phyloP scores from a whole-genome alignment of 2,888 invertebrate species.

The Limenitis camilla region DNA sequence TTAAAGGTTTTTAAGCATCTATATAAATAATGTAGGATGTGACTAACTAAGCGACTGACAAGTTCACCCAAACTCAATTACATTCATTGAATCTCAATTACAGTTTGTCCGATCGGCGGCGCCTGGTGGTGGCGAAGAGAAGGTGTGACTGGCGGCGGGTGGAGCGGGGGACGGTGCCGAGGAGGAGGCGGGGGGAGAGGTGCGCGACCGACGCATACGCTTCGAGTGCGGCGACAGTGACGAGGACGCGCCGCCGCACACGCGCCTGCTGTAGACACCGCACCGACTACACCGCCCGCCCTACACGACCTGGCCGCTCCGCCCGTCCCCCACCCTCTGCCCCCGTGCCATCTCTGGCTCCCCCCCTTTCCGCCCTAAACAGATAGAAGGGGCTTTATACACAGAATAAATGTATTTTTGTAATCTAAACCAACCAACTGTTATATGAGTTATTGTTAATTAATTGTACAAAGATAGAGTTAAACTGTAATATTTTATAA shows the following conservation, averaged over 20 bases:
- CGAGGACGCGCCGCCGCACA: conserved; percentile 55
- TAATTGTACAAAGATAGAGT: too few relatives aligned
- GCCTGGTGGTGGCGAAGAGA: conserved; percentile 81
- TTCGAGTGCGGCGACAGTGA: conserved; percentile 63
- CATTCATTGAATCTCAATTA: conserved; percentile 1
- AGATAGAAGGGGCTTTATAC: background rate
- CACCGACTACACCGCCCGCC: conserved; percentile 8
- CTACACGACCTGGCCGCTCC: conserved; percentile 36
- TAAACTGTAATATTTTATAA: too few relatives aligned
- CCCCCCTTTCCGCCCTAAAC: conserved; percentile 13
- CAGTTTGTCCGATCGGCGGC: conserved; percentile 87
- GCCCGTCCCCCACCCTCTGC: conserved; percentile 11
- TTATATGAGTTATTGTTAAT: too few relatives aligned
- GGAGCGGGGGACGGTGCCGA: conserved; percentile 33
- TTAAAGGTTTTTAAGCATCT: too few relatives aligned
- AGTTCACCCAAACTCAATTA: background rate
- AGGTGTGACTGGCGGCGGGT: conserved; percentile 84
- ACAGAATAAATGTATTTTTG: background rate
- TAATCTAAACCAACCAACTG: too few relatives aligned
- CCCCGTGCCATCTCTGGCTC: conserved; percentile 38
- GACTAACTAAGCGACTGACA: background rate
- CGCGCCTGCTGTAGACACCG: conserved; percentile 44
- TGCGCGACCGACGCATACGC: conserved; percentile 50
- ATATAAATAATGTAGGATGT: too few relatives aligned
- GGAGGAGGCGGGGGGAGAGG: conserved; percentile 24